phyloP scores from a whole-genome alignment of 1,140 invertebrate species.

The Nylanderia fulva region DNA sequence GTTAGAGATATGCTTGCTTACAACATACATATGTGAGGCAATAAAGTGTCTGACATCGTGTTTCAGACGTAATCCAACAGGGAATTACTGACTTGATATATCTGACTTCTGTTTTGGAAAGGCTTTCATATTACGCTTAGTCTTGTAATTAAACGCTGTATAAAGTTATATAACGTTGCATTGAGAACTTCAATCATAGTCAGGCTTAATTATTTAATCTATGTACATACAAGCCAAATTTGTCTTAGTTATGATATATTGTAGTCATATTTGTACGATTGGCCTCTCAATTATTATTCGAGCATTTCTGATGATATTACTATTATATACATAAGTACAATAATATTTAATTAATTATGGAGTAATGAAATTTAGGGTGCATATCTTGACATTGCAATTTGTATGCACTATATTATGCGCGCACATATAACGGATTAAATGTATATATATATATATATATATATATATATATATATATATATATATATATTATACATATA shows the following conservation, averaged over 20 bases:
- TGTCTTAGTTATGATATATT: background rate
- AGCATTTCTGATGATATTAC: background rate
- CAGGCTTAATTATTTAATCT: background rate
- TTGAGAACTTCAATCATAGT: conserved; percentile 7
- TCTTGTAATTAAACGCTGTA: background rate
- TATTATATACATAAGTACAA: background rate
- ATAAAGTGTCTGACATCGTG: conserved; percentile 4
- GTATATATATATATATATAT: too few relatives aligned
- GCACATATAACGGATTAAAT: too few relatives aligned
- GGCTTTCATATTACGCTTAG: conserved; percentile 14
- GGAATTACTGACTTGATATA: conserved; percentile 25
- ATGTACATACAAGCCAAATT: conserved; percentile 10
- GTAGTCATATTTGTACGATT: background rate
- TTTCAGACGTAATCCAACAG: conserved; percentile 3
- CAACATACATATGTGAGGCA: background rate
- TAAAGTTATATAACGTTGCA: conserved; percentile 4
- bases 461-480: too few relatives aligned
- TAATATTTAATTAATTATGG: background rate
- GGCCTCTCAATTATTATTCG: background rate
- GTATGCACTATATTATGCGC: background rate
- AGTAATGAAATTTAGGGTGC: background rate
- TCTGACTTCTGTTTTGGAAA: conserved; percentile 11
- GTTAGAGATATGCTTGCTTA: conserved; percentile 3
- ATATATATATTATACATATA: background rate
- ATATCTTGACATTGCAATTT: background rate